A percentile compares a stretch with the other conserved stretches of the same genome.
Evolutionary conservation across 2,888 invertebrate genomes (phyloP).

Genomic region (Mimachlamys varia): DNA sequence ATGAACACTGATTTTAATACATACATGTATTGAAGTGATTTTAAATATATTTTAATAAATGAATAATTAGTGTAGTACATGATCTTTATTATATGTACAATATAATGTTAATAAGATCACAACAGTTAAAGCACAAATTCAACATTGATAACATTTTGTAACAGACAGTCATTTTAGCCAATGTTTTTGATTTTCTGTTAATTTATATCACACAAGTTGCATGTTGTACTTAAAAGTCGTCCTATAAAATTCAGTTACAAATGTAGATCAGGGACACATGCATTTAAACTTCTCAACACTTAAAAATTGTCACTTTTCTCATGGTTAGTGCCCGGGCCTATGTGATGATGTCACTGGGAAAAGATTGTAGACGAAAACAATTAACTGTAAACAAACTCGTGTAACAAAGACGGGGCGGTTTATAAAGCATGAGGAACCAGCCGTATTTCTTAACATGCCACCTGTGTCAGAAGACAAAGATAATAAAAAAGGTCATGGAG

Average conservation of each 20-base stretch:
- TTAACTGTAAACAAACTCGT: not conserved
- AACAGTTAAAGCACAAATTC: too few species aligned
- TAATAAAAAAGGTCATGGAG: not conserved
- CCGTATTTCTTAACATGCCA: not conserved
- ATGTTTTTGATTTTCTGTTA: too few species aligned
- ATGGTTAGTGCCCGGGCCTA: not conserved
- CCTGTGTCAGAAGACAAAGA: not conserved
- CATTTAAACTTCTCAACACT: not conserved
- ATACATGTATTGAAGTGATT: too few species aligned
- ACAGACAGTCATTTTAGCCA: too few species aligned
- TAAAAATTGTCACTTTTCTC: constrained; percentile 26
- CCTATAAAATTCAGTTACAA: not conserved
- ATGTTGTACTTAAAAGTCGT: not conserved
- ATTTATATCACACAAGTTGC: too few species aligned
- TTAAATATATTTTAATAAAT: too few species aligned
- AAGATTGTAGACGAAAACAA: not conserved
- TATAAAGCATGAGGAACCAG: not conserved
- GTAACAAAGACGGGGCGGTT: not conserved
- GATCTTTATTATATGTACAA: too few species aligned
- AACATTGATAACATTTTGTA: too few species aligned
- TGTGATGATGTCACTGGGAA: constrained; percentile 6
- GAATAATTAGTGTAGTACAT: too few species aligned
- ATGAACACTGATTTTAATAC: too few species aligned
- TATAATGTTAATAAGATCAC: too few species aligned
- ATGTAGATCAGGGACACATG: not conserved